phyloP scores from a whole-genome alignment of 2,888 invertebrate genomes.

The Phengaris arion region DNA sequence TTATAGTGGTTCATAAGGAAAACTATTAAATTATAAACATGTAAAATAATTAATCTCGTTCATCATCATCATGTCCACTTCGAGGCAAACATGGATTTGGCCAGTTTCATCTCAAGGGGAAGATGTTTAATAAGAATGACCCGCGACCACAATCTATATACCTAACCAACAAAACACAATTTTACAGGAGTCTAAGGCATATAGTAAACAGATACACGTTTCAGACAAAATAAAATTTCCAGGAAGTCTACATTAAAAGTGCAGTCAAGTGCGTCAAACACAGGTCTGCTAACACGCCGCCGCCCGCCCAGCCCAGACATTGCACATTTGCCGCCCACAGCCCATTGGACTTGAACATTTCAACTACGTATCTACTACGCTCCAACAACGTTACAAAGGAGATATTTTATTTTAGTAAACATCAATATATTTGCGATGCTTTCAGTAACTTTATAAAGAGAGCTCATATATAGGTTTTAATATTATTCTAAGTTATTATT shows the following conservation, averaged over 20 bases:
- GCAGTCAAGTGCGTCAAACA: constrained; percentile 14
- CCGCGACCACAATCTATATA: no score
- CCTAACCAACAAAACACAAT: background rate
- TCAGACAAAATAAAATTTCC: no score
- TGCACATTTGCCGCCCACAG: constrained; percentile 8
- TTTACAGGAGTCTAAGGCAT: background rate
- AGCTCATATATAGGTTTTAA: background rate
- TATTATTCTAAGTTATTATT: background rate
- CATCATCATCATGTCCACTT: no score
- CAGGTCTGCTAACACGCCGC: constrained; percentile 13
- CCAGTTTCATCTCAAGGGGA: no score
- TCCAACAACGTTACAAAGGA: background rate
- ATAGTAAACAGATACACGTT: background rate
- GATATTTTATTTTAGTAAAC: background rate
- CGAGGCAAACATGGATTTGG: no score
- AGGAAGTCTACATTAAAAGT: background rate
- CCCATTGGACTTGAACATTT: constrained; percentile 11
- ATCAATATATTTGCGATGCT: background rate
- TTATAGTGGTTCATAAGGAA: no score
- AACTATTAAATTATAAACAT: no score
- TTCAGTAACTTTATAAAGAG: background rate
- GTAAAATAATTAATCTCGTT: no score
- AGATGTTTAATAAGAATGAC: no score
- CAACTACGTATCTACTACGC: background rate
- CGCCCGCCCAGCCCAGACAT: constrained; percentile 8